phyloP scores from a whole-genome alignment of 1,140 invertebrate genomes.

The Lucilia sericata region DNA sequence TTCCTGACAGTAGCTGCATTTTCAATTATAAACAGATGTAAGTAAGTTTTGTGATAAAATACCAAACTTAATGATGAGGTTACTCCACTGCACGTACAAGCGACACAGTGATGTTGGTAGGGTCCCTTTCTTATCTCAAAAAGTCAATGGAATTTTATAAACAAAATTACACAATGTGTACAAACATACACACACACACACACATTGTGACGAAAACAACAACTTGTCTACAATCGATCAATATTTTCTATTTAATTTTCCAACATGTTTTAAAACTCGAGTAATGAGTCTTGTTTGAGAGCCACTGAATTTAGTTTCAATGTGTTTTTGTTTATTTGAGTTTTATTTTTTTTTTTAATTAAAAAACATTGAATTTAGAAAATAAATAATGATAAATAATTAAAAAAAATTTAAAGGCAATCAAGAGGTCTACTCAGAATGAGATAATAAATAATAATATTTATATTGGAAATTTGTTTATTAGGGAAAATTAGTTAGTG shows the following conservation, averaged over 20 bases:
- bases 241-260: not conserved
- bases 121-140: not conserved
- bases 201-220: not conserved
- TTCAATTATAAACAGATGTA: conserved; percentile 67
- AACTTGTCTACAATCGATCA: not conserved
- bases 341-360: conserved; percentile 33
- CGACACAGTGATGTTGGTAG: too few relatives aligned
- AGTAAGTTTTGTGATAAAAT: conserved; percentile 51
- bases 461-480: not conserved
- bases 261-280: conserved; percentile 34
- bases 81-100: not conserved
- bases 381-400: conserved; percentile 32
- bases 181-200: not conserved
- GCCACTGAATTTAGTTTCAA: conserved; percentile 31
- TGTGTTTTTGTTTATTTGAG: not conserved
- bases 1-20: conserved; percentile 62
- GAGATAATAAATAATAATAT: not conserved
- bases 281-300: conserved; percentile 39
- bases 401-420: conserved; percentile 4
- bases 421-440: not conserved
- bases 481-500: not conserved
- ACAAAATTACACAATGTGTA: conserved; percentile 33
- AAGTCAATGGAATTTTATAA: conserved; percentile 1
- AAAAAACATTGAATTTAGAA: conserved; percentile 22
- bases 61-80: conserved; percentile 22